Base-by-base conservation (phyloP, 2,113 vertebrate genomes). In the Oncorhynchus kisutch region DNA sequence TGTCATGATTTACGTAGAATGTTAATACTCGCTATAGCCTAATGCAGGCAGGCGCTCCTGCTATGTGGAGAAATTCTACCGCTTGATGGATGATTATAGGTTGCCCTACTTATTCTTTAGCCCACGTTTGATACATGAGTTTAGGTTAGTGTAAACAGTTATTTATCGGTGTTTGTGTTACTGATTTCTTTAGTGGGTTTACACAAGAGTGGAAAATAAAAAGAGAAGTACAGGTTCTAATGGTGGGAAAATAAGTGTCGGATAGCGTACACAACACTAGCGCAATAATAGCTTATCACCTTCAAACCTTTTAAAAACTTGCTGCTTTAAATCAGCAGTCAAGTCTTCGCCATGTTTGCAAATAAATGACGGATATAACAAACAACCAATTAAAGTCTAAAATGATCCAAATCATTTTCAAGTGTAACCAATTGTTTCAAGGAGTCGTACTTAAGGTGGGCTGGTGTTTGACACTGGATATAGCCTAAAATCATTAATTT, bases 371-470 rank as follows among this genome's bases (percentile, higher is more conserved):
- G 84, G 88, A 91, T 91, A 88, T 88, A 90, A 90, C 88, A 89
- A 90, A 89, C 39, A 90, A 87, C 88, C 91, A 93, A 93, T 93
- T 92, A 90, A 90, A 89, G 86, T 87, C 85, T 86, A 89, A 90
- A 92, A 93, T 80, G 88, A 90, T 90, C 87, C 85, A 86, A 92
- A 90, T 93, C 87, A 92, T 88, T 92, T 87, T 91, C 83, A 88
- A 92, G 88, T 87, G 90, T 89, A 91, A 90, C 90, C 91, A 91
- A 93, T 45, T 90, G 89, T 91, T 92, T 91, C 89, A 87, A 92
- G 89, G 91, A 90, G 90, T 90, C 84, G 66, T 5, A 82, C 84
- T 92, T 90, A 93, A 93, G 91, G 91, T 93, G 88, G 91, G 71
- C 81, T 70, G 86, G 85, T 34, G 80, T 79, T 82, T 74, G 86